Conservation (phyloP, 2,888 invertebrate genomes). For the Drosophila emarginata region DNA sequence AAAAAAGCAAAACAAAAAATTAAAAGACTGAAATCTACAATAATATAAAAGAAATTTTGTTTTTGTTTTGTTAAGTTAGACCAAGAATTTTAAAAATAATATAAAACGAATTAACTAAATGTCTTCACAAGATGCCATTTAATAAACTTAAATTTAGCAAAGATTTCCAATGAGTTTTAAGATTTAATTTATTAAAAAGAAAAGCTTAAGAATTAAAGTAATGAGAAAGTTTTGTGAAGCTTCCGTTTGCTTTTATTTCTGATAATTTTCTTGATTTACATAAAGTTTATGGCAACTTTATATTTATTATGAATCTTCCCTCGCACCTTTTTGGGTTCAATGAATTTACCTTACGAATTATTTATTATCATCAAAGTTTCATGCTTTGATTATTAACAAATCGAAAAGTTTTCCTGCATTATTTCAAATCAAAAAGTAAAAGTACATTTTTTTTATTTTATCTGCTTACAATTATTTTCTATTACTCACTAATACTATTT, state of each 20-base stretch:
- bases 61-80: not conserved
- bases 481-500: conserved; percentile 2
- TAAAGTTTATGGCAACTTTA: no score
- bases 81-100: not conserved
- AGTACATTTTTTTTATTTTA: conserved; percentile 42
- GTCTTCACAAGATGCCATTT: not conserved
- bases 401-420: not conserved
- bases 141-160: no score
- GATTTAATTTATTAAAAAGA: not conserved
- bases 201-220: not conserved
- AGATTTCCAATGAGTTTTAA: not conserved
- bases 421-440: conserved; percentile 33
- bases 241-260: not conserved
- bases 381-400: conserved; percentile 11
- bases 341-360: conserved; percentile 19
- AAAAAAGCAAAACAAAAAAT: no score
- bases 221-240: not conserved
- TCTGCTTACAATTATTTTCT: not conserved
- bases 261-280: not conserved
- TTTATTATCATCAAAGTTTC: not conserved
- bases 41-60: not conserved
- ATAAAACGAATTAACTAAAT: no score
- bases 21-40: not conserved
- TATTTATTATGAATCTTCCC: not conserved
- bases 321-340: conserved; percentile 21